Base-by-base conservation (phyloP, 2,888 invertebrate species). In the Suillia variegata region DNA sequence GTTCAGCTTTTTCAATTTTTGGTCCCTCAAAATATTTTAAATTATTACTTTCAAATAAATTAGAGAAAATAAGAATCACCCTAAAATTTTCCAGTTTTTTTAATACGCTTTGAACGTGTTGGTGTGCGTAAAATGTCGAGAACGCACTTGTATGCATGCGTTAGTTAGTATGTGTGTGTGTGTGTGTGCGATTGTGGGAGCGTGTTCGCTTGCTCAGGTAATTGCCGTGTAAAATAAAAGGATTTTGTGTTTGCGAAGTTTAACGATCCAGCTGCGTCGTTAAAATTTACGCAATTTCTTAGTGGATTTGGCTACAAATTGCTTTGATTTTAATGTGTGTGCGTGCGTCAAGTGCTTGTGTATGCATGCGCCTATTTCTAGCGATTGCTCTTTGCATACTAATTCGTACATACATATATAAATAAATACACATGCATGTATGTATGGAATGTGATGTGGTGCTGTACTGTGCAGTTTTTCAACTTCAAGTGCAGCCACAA, bases 281-380 rank as follows among this genome's bases (percentile, higher is more conserved):
- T 26, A 26, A 22, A 22, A 51, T 51, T 26, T 51, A 17, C 12
- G 5, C 51, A 15, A 13, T 26, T 51, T 50, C 15, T 24, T 17
- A 54, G 54, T 42, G 49, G 54, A 54, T 48, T 54, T 55, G 18
- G n/a, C 31, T 33, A 55, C 55, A 55, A 55, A 55, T 55, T 55
- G 48, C 55, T 55, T 55, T 55, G 55, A 55, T 55, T 55, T 48
- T 55, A 38, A 55, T 48, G 55, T 33, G 38, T 26, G 12, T 38
- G n/a, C n/a, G n/a, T n/a, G 21, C 21, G 21, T 49, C 24, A 24
- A 49, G 21, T 21, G 15, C 24, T n/a, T n/a, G n/a, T n/a, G n/a
- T n/a, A n/a, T n/a, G n/a, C n/a, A n/a, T n/a, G n/a, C n/a, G n/a
- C n/a, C n/a, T n/a, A n/a, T n/a, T n/a, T n/a, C n/a, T n/a, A n/a